Evolutionary conservation across 2,888 invertebrate genomes (phyloP), one percentile per base, ranked within the genome.

Genomic region (Gryllus longicercus): DNA sequence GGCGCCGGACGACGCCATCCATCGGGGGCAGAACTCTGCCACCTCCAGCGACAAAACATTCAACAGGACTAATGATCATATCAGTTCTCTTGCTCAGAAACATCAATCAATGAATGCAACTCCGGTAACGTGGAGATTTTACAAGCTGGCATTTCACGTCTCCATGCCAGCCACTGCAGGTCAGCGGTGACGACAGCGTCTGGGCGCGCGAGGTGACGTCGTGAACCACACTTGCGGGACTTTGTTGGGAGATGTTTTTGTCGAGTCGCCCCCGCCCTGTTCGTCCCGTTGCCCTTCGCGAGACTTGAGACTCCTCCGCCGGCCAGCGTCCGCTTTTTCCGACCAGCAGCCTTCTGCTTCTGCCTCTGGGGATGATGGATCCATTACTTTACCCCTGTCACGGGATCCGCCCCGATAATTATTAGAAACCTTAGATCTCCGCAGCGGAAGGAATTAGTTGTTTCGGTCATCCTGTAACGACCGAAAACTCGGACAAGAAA

Each of bases 301-400:
- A 50, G 21, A 49, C 51, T 38, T 50, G 74, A 38, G 50, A 50
- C 21, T 25, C 51, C n/a, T 74, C 14, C 63, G 63, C 63, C 14
- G 63, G 63, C 38, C 63, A 74, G 63, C 74, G 74, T 79, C 23
- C 76, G 80, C 50, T 51, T 78, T 80, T 80, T 80, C 80, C 78
- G 80, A 5, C 14, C 63, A 63, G 16, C 77, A 38, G 38, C 75
- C 80, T 78, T 50, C 83, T 83, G 84, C 83, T 85, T 83, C 85
- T 86, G 86, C 87, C 87, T 87, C 85, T 82, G 84, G 87, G 88
- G 87, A 88, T 88, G 88, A 88, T 87, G 87, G 87, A 88, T 88
- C 88, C 88, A 87, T 88, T 87, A 87, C 87, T 87, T 87, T 87
- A 86, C 85, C 77, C 85, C 86, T 87, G 86, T 87, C 87, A 87